These are phyloP conservation scores for Hemiprocne comata DNA, from an alignment of 2,113 vertebrate genomes.

Conservation along the genomic window DNA sequence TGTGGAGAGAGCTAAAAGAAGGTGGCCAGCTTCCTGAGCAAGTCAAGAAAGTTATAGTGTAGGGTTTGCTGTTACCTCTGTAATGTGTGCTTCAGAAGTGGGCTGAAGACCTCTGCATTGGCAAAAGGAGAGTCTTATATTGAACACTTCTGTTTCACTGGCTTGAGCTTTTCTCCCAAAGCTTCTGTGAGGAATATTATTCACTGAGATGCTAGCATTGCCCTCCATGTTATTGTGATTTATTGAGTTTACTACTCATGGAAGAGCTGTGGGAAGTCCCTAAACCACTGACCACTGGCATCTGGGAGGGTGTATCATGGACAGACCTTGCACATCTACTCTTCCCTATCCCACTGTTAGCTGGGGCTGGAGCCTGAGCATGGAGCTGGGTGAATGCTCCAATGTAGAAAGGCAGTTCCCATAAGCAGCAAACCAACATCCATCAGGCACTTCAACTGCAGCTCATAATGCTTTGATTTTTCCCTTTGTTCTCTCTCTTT, in stretches of 20 bases:
- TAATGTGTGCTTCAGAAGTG: neutral
- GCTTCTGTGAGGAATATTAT: neutral
- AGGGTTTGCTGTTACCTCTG: neutral
- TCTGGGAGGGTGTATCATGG: neutral
- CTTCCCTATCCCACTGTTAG: neutral
- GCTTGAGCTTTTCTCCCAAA: neutral
- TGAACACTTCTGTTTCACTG: neutral
- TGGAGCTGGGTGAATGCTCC: fast-evolving
- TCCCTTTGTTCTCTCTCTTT: conserved; percentile 21
- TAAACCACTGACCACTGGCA: neutral
- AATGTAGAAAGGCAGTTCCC: neutral
- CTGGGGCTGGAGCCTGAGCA: neutral
- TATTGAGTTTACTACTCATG: neutral
- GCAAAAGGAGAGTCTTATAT: neutral
- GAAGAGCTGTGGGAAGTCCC: neutral
- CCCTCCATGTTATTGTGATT: neutral
- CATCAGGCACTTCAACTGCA: neutral
- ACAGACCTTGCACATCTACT: neutral
- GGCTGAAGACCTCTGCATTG: neutral
- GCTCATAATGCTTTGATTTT: neutral
- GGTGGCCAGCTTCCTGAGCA: neutral
- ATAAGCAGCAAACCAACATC: neutral
- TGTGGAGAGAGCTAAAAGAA: neutral
- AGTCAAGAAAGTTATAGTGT: neutral
- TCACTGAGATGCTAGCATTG: neutral